Evolutionary conservation across 2,113 vertebrate genomes (phyloP).

Genomic region (Mastomys natalensis): DNA sequence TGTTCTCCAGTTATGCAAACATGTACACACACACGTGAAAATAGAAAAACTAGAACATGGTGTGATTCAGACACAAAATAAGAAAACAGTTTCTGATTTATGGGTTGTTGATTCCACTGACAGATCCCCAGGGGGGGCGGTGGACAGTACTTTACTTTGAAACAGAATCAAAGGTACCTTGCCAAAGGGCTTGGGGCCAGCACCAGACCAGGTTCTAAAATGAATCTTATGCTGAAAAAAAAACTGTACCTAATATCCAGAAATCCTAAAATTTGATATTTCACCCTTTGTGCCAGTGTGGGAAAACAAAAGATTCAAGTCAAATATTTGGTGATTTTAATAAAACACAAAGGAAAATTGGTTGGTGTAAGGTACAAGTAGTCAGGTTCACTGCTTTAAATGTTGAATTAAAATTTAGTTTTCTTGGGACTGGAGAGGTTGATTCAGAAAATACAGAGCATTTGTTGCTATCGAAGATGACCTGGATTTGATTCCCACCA

Average conservation of each 20-base stretch:
- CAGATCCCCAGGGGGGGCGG: not conserved
- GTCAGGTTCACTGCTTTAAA: not conserved
- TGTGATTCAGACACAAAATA: not conserved
- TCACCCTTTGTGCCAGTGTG: not conserved
- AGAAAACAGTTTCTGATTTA: not conserved
- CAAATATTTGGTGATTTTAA: conserved; percentile 8
- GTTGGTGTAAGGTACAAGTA: not conserved
- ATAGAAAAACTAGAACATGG: not conserved
- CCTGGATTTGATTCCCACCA: not conserved
- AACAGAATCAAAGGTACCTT: not conserved
- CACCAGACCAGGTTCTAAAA: not conserved
- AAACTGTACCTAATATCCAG: not conserved
- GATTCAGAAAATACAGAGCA: not conserved
- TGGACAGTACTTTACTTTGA: not conserved
- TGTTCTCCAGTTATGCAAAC: too few species aligned
- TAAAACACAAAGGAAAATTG: not conserved
- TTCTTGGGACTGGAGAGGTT: not conserved
- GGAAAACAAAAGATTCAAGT: conserved; percentile 9
- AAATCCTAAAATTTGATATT: conserved; percentile 10
- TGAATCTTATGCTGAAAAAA: not conserved
- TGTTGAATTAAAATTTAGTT: not conserved
- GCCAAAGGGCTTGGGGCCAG: not conserved
- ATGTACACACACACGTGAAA: not conserved
- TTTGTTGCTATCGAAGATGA: not conserved
- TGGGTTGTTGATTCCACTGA: not conserved